These are phyloP conservation scores for Crenuchus spilurus DNA, from an alignment of 2,797 vertebrate species.

Conservation along the genomic window DNA sequence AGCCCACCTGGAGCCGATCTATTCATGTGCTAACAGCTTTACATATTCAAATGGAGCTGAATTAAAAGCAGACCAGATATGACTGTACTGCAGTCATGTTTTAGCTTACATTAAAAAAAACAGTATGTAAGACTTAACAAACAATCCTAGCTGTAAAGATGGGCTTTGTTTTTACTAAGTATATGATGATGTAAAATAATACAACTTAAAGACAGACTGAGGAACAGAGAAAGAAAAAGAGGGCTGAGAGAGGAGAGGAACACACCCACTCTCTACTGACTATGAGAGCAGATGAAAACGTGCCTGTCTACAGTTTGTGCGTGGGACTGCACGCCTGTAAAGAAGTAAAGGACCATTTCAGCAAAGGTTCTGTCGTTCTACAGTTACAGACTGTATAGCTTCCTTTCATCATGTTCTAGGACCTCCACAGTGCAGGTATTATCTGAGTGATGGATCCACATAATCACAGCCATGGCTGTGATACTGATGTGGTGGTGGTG, in stretches of 20 bases:
- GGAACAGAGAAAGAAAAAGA: constrained; percentile 16
- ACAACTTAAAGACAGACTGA: constrained; percentile 10
- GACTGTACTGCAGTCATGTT: not conserved
- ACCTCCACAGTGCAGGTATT: no score
- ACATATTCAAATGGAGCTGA: not conserved
- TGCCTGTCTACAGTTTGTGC: constrained; percentile 32
- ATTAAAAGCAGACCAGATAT: not conserved
- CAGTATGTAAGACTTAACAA: not conserved
- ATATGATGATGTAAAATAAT: not conserved
- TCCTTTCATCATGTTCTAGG: no score
- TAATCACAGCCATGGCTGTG: no score
- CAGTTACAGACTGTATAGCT: no score
- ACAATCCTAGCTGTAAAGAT: not conserved
- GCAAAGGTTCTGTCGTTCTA: no score
- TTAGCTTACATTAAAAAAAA: not conserved
- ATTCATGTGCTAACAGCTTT: constrained; percentile 10
- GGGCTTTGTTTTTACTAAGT: not conserved
- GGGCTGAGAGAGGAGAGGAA: not conserved
- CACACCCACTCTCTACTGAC: not conserved
- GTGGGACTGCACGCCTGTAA: constrained; percentile 43
- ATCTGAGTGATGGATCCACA: no score
- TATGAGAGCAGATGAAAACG: constrained; percentile 53
- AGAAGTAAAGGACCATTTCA: not conserved
- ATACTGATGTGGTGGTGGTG: no score
- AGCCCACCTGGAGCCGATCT: constrained; percentile 16